phyloP scores from a whole-genome alignment of 2,888 invertebrate genomes.

The Phyllotreta cruciferae region DNA sequence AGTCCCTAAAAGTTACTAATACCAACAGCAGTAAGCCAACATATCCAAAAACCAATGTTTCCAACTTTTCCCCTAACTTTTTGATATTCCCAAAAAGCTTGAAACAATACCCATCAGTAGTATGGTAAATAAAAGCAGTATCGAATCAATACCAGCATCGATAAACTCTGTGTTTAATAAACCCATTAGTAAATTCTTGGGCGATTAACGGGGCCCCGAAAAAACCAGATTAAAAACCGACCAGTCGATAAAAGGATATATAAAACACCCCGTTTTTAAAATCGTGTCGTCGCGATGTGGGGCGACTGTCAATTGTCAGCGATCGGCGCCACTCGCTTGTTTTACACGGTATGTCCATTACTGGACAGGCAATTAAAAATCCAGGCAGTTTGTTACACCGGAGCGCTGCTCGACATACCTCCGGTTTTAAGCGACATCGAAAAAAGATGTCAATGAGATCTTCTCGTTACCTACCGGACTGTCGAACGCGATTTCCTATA shows the following conservation, averaged over 20 bases:
- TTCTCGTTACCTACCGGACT: constrained; percentile 35
- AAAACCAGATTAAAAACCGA: constrained; percentile 22
- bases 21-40: too few relatives aligned
- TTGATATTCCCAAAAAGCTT: too few relatives aligned
- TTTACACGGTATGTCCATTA: constrained; percentile 62
- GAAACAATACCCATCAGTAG: too few relatives aligned
- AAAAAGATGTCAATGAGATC: constrained; percentile 45
- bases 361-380: constrained; percentile 62
- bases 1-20: too few relatives aligned
- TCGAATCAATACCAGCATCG: constrained; percentile 1
- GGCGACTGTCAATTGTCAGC: constrained; percentile 58
- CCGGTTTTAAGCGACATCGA: constrained; percentile 57
- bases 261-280: constrained; percentile 39
- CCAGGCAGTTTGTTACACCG: constrained; percentile 56
- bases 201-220: constrained; percentile 29
- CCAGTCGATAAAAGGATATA: too few relatives aligned
- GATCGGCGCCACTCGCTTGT: constrained; percentile 60
- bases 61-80: too few relatives aligned
- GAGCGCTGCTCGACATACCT: constrained; percentile 56
- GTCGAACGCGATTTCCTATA: constrained; percentile 34
- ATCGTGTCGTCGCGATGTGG: constrained; percentile 52
- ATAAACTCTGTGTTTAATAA: constrained; percentile 38
- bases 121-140: too few relatives aligned
- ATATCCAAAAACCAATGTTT: too few relatives aligned
- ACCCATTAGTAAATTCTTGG: constrained; percentile 38